These are phyloP conservation scores for Hippocampus kuda DNA, from an alignment of 2,797 vertebrate species.

Conservation along the genomic window DNA sequence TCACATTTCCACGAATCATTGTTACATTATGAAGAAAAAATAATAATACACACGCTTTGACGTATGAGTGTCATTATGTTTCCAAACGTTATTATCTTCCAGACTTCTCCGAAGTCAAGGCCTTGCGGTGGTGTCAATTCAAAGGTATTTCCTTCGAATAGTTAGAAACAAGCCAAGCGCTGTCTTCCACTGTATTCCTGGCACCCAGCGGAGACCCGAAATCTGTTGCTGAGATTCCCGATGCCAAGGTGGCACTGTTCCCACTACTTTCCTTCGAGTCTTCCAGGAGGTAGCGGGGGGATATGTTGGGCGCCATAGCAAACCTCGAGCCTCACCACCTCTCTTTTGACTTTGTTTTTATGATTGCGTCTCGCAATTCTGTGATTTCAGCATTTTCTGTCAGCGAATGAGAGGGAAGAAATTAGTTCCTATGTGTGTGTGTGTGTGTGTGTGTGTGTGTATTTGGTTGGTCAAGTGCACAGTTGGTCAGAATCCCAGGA, in stretches of 20 bases:
- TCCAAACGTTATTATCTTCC: constrained; percentile 3
- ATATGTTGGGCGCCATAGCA: constrained; percentile 23
- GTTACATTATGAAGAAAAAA: background rate
- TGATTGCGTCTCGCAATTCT: background rate
- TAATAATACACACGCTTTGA: too few species aligned
- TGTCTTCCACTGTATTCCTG: constrained; percentile 21
- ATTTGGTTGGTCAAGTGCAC: background rate
- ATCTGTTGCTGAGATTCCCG: constrained; percentile 41
- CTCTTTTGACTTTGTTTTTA: background rate
- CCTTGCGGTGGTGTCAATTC: constrained; percentile 24
- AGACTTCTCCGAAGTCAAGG: constrained; percentile 14
- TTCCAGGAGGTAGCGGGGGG: constrained; percentile 29
- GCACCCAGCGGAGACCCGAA: constrained; percentile 28
- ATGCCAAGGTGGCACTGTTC: constrained; percentile 42
- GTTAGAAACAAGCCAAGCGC: constrained; percentile 21
- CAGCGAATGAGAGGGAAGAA: background rate
- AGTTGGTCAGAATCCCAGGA: constrained; percentile 19
- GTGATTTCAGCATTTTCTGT: background rate
- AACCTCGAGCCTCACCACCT: background rate
- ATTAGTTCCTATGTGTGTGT: constrained; percentile 2
- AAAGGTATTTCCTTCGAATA: constrained; percentile 28
- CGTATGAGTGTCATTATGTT: background rate
- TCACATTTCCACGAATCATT: background rate
- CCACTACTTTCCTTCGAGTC: constrained; percentile 27
- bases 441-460: background rate